These are phyloP conservation scores for Candoia aspera DNA, from an alignment of 2,113 vertebrate species.

Conservation along the genomic window DNA sequence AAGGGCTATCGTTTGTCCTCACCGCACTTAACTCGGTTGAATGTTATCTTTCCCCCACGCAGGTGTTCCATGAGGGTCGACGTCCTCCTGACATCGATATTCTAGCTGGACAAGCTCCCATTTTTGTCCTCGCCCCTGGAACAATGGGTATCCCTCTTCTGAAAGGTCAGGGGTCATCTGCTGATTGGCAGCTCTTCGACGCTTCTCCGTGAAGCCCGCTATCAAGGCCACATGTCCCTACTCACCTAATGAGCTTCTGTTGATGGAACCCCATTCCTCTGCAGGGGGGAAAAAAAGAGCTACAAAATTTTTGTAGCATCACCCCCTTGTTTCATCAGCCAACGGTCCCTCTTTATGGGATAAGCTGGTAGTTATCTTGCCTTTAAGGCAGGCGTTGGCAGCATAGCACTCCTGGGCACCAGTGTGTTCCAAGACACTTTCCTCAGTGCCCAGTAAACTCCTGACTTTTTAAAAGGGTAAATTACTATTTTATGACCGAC, in stretches of 20 bases:
- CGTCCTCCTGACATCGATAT: constrained; percentile 61
- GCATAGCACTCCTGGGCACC: background rate
- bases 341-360: background rate
- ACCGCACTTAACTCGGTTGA: fast-evolving
- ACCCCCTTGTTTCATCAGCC: background rate
- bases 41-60: background rate
- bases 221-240: constrained; percentile 40
- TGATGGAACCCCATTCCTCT: constrained; percentile 54
- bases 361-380: background rate
- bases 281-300: background rate
- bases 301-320: background rate
- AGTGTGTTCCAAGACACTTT: background rate
- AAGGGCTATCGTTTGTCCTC: background rate
- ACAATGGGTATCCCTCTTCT: constrained; percentile 64
- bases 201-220: fast-evolving
- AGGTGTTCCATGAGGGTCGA: constrained; percentile 51
- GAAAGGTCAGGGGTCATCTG: constrained; percentile 49
- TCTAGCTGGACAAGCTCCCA: constrained; percentile 50
- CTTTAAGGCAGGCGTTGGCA: background rate
- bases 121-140: background rate
- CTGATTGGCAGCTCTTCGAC: constrained; percentile 55
- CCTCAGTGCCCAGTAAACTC: background rate
- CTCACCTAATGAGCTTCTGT: constrained; percentile 61
- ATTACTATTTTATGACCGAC: background rate
- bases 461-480: background rate